phyloP scores from a whole-genome alignment of 2,888 invertebrate species.

The Oxycera nigricornis region DNA sequence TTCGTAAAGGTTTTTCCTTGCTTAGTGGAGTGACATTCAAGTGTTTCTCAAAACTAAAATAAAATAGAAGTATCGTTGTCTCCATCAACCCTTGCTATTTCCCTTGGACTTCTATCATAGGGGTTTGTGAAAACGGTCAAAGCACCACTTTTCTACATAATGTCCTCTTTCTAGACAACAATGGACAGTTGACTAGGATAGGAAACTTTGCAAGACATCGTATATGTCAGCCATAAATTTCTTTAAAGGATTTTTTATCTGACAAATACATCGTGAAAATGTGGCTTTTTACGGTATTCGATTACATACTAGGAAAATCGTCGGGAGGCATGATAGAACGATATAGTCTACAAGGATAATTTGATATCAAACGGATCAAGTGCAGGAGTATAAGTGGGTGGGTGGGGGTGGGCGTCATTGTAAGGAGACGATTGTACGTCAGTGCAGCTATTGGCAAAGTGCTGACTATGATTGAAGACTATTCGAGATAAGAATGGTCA shows the following conservation, averaged over 20 bases:
- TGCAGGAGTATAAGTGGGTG: background rate
- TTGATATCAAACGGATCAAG: background rate
- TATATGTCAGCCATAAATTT: constrained; percentile 21
- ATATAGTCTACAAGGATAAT: background rate
- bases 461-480: constrained; percentile 18
- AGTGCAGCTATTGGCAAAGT: background rate
- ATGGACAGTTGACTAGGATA: background rate
- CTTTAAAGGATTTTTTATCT: constrained; percentile 23
- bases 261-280: constrained; percentile 23
- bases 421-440: background rate
- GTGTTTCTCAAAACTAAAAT: background rate
- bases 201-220: background rate
- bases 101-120: background rate
- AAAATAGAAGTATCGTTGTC: background rate
- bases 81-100: background rate
- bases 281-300: constrained; percentile 25
- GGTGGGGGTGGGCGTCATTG: background rate
- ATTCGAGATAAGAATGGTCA: background rate
- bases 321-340: background rate
- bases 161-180: background rate
- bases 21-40: background rate
- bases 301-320: background rate
- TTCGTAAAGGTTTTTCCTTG: background rate
- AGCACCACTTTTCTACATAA: background rate
- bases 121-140: background rate